Evolutionary conservation across 2,888 invertebrate species (phyloP).

Genomic region (Leptinotarsa juncta): DNA sequence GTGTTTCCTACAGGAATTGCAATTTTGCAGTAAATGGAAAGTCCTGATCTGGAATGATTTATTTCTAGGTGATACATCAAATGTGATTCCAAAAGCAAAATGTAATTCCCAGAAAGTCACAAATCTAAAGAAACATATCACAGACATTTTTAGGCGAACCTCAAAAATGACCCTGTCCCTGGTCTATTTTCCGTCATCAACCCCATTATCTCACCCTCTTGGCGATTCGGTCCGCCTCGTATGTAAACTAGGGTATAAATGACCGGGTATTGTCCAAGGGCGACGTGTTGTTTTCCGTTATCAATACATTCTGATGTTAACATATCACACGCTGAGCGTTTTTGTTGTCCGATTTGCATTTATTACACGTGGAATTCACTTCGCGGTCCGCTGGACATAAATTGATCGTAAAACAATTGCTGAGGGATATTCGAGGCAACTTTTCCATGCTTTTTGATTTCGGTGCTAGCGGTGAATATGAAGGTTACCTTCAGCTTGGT

Average conservation of each 20-base stretch:
- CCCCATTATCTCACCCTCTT: conserved; percentile 6
- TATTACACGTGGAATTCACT: conserved; percentile 34
- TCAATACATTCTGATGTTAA: conserved; percentile 33
- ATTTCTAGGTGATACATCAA: too few species aligned
- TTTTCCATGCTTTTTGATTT: conserved; percentile 3
- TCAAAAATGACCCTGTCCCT: not conserved
- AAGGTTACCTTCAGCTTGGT: not conserved
- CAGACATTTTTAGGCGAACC: too few species aligned
- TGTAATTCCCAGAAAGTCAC: too few species aligned
- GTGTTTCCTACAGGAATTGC: too few species aligned
- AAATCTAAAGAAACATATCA: too few species aligned
- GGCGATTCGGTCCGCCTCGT: not conserved
- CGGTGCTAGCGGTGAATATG: not conserved
- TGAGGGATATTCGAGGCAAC: not conserved
- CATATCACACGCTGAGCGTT: conserved; percentile 32
- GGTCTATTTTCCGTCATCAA: not conserved
- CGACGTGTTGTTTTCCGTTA: conserved; percentile 28
- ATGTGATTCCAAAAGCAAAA: too few species aligned
- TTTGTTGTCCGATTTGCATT: conserved; percentile 34
- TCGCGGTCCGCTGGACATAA: conserved; percentile 20
- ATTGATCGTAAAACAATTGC: conserved; percentile 32
- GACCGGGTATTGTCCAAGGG: conserved; percentile 23
- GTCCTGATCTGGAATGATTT: too few species aligned
- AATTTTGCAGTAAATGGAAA: too few species aligned
- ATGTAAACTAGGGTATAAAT: conserved; percentile 14